These are phyloP conservation scores for Sarcophaga variegata DNA, from an alignment of 2,888 invertebrate genomes.

Conservation along the genomic window DNA sequence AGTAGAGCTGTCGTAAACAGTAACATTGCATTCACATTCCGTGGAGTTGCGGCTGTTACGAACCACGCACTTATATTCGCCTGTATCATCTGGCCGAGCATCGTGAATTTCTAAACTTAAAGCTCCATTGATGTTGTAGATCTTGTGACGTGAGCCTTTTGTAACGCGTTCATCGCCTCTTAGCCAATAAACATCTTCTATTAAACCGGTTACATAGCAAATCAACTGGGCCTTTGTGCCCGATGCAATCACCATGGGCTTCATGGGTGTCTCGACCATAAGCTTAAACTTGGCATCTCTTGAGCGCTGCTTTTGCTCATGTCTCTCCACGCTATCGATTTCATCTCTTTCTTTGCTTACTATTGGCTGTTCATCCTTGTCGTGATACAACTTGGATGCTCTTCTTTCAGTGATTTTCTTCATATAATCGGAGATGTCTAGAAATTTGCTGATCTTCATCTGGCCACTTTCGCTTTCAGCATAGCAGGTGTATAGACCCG, in stretches of 20 bases:
- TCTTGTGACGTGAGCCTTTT: constrained; percentile 82
- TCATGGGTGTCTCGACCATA: constrained; percentile 88
- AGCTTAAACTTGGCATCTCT: constrained; percentile 86
- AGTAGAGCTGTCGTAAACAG: constrained; percentile 84
- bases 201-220: constrained; percentile 89
- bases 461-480: constrained; percentile 87
- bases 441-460: constrained; percentile 80
- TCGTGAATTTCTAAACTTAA: constrained; percentile 89
- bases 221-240: constrained; percentile 89
- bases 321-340: constrained; percentile 38
- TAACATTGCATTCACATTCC: constrained; percentile 86
- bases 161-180: constrained; percentile 85
- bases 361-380: constrained; percentile 34
- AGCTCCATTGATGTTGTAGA: constrained; percentile 84
- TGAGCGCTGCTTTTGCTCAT: constrained; percentile 72
- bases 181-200: constrained; percentile 88
- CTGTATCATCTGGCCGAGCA: constrained; percentile 87
- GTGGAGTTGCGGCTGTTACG: constrained; percentile 88
- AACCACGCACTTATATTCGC: constrained; percentile 90
- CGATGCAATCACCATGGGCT: constrained; percentile 88
- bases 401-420: constrained; percentile 73
- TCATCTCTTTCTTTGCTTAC: constrained; percentile 77
- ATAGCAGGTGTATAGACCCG: constrained; percentile 89
- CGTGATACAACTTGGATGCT: constrained; percentile 45
- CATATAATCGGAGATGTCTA: constrained; percentile 78